Base-by-base conservation (phyloP, 2,113 vertebrate species). In the Sialia sialis region DNA sequence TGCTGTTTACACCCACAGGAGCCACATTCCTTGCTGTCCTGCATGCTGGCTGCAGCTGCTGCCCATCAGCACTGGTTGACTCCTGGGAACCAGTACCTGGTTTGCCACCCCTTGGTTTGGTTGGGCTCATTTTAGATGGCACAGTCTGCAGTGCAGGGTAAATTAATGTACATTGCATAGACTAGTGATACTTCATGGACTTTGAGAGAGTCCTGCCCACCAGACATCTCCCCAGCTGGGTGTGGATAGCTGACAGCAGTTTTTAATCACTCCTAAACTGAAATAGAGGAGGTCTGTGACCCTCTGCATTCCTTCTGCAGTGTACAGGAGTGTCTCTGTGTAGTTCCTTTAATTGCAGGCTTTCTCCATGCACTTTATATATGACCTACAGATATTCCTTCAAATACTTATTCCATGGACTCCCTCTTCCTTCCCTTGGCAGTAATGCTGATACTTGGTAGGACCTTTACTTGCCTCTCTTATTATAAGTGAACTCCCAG, bases 51-150 rank as follows among this genome's bases (percentile, higher is more conserved):
- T 86, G 32, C 34, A 48, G 64, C 64, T 7, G 4, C 68, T 87
- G 80, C 20, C 43, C 0, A 0, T 51, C 15, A 59, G 39, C 69
- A 49, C 5, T 7, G 52, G 3, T 11, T 63, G 62, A 6, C 29
- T 84, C 17, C 30, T 64, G 54, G 49, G 32, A 64, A 17, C 11
- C 22, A 34, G 34, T 16, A 20, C 60, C 49, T 59, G 59, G 10
- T 81, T 55, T 78, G 38, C 30, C 64, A 51, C 2, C 14, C 14
- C 17, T 64, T 48, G 26, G 10, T 36, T 55, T 74, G 29, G 5
- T 16, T 84, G 27, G 68, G 41, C 38, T 90, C 48, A 15, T 38
- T 87, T 87, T 52, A 48, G 83, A 58, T 44, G 60, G 36, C 49
- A 59, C 21, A 16, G 54, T 90, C 48, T 52, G n/a, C 52, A 60